phyloP scores from a whole-genome alignment of 2,888 invertebrate genomes.

The Pardosa pseudoannulata region DNA sequence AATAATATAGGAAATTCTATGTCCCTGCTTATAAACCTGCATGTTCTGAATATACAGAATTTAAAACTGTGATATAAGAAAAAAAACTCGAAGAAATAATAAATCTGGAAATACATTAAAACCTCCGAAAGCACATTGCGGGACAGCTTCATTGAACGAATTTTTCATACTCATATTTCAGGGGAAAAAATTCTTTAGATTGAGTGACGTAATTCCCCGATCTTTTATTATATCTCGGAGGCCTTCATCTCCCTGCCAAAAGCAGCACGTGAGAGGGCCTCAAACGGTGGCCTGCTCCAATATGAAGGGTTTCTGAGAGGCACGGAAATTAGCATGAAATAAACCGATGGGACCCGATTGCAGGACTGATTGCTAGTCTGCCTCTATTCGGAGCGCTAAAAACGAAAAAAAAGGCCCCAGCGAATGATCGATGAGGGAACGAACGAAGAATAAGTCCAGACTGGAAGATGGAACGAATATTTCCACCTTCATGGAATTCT shows the following conservation, averaged over 20 bases:
- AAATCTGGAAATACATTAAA: too few relatives aligned
- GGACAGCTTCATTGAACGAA: background rate
- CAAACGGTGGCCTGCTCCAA: constrained; percentile 36
- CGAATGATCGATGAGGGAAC: constrained; percentile 46
- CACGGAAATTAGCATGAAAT: constrained; percentile 69
- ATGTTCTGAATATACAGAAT: too few relatives aligned
- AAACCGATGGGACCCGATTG: constrained; percentile 54
- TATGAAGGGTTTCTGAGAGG: constrained; percentile 32
- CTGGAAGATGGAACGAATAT: constrained; percentile 17
- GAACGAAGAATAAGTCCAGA: constrained; percentile 22
- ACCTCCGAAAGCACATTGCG: background rate
- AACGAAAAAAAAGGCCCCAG: constrained; percentile 17
- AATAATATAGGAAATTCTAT: too few relatives aligned
- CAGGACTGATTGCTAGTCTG: constrained; percentile 51
- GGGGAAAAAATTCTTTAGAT: background rate
- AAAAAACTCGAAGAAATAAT: too few relatives aligned
- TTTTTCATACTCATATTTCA: constrained; percentile 7
- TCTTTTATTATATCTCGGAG: constrained; percentile 18
- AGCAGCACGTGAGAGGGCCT: background rate
- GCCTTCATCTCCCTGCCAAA: constrained; percentile 19
- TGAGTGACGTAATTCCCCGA: background rate
- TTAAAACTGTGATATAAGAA: too few relatives aligned
- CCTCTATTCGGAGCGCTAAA: background rate
- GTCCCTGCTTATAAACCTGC: too few relatives aligned
- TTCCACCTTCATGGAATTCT: constrained; percentile 18